Evolutionary conservation across 2,888 invertebrate genomes (phyloP).

Genomic region (Galeruca laticollis): DNA sequence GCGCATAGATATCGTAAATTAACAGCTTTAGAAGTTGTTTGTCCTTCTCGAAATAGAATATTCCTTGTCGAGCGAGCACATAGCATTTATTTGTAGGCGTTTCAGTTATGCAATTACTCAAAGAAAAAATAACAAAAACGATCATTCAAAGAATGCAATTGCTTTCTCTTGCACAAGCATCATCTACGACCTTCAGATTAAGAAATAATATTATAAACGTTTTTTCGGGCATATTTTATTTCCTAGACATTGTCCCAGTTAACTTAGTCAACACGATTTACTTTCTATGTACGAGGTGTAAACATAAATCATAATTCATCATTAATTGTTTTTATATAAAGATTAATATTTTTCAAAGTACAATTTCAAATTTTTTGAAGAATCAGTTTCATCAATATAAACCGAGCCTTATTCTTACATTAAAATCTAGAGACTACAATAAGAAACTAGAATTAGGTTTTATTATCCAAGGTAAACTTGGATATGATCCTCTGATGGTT

Average conservation of each 20-base stretch:
- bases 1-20: too few species aligned
- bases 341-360: too few species aligned
- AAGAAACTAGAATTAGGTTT: too few species aligned
- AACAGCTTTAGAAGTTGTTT: background rate
- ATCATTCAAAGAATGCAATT: slow-evolving; percentile 45
- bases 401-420: too few species aligned
- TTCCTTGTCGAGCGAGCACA: background rate
- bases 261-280: slow-evolving; percentile 17
- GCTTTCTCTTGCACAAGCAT: slow-evolving; percentile 45
- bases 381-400: too few species aligned
- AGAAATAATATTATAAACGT: slow-evolving; percentile 32
- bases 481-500: too few species aligned
- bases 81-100: slow-evolving; percentile 34
- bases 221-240: slow-evolving; percentile 34
- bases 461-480: too few species aligned
- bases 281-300: slow-evolving; percentile 31
- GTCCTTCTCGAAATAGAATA: background rate
- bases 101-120: slow-evolving; percentile 39
- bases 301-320: background rate
- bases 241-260: slow-evolving; percentile 37
- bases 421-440: too few species aligned
- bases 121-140: slow-evolving; percentile 36
- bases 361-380: too few species aligned
- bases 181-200: slow-evolving; percentile 45
- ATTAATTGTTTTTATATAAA: background rate